These are phyloP conservation scores for Alethe castanea DNA, from an alignment of 2,113 vertebrate genomes.

Conservation along the genomic window DNA sequence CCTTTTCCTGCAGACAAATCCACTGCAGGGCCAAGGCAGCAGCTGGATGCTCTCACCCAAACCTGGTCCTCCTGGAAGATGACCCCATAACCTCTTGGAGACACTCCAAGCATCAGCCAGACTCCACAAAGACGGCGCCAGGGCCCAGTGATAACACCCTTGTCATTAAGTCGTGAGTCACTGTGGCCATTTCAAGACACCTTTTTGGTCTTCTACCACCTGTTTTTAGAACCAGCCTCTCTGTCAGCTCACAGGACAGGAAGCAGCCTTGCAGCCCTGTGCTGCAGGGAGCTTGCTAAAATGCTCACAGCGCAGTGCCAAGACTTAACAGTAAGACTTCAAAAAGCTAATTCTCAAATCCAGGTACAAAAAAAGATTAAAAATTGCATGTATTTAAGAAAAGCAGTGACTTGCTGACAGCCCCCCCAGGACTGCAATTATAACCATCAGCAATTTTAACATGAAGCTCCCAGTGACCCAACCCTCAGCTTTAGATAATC, in stretches of 20 bases:
- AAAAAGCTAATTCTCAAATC: background rate
- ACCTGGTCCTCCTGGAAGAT: background rate
- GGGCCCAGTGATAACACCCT: background rate
- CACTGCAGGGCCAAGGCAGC: background rate
- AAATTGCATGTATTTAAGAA: background rate
- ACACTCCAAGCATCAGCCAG: background rate
- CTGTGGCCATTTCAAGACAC: background rate
- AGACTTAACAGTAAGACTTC: background rate
- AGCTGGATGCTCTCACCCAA: background rate
- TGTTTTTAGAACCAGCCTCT: background rate
- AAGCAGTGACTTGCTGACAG: background rate
- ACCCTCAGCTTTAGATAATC: background rate
- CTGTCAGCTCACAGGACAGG: background rate
- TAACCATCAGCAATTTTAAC: background rate
- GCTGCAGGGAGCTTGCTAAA: background rate
- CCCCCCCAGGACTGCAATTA: background rate
- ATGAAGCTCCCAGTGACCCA: background rate
- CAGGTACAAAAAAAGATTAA: background rate
- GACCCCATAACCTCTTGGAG: background rate
- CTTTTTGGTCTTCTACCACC: background rate
- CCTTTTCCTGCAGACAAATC: background rate
- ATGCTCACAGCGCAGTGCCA: background rate
- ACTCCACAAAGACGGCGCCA: fast-evolving
- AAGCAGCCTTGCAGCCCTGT: background rate
- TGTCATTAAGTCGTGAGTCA: background rate